phyloP scores from a whole-genome alignment of 2,113 vertebrate species.

The Oreochromis spilurus region DNA sequence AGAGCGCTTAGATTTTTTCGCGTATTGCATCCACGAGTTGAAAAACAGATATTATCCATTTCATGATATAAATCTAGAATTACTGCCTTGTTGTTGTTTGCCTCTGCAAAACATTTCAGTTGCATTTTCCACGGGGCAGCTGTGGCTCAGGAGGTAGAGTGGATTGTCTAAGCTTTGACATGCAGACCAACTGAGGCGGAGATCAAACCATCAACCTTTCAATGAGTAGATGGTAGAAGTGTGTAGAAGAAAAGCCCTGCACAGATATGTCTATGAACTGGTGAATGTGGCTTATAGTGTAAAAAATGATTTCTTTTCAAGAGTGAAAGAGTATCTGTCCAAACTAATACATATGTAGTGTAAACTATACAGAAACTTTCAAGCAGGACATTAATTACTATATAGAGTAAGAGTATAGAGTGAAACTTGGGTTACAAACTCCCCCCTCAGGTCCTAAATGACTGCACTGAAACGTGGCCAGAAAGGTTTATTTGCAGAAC shows the following conservation, averaged over 20 bases:
- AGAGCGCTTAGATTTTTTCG: not conserved
- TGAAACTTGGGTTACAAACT: not conserved
- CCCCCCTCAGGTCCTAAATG: not conserved
- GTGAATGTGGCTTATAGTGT: not conserved
- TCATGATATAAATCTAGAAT: not conserved
- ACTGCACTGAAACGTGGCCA: not conserved
- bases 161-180: not conserved
- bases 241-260: not conserved
- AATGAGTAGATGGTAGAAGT: not conserved
- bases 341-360: not conserved
- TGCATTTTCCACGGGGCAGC: not conserved
- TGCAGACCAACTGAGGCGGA: not conserved
- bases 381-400: not conserved
- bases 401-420: not conserved
- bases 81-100: not conserved
- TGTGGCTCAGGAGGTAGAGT: not conserved
- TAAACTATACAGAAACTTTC: not conserved
- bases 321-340: not conserved
- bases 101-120: not conserved
- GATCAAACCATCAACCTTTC: not conserved
- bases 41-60: not conserved
- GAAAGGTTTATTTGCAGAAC: not conserved
- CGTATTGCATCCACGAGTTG: not conserved
- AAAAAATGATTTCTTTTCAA: not conserved
- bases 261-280: not conserved